phyloP scores from a whole-genome alignment of 2,797 vertebrate genomes.

The Brotula barbata region DNA sequence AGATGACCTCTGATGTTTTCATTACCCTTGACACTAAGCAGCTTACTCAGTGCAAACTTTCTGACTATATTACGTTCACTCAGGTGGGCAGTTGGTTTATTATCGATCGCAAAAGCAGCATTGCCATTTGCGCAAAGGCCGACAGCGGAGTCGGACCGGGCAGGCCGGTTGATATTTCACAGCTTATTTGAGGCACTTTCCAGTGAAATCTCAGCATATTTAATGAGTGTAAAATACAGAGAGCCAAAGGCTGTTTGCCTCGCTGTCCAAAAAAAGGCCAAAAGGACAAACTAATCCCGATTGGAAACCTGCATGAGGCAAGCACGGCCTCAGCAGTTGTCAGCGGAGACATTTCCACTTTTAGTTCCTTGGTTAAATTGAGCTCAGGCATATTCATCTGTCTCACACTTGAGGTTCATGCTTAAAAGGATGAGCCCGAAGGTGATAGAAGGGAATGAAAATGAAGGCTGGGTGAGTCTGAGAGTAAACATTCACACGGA shows the following conservation, averaged over 20 bases:
- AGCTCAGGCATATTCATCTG: slow-evolving; percentile 27
- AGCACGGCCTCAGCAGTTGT: slow-evolving; percentile 27
- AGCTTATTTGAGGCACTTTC: slow-evolving; percentile 22
- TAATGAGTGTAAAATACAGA: slow-evolving; percentile 1
- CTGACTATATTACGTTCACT: slow-evolving; percentile 33
- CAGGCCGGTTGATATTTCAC: slow-evolving; percentile 14
- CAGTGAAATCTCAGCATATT: slow-evolving; percentile 10
- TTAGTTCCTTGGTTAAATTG: slow-evolving; percentile 54
- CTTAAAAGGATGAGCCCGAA: slow-evolving; percentile 54
- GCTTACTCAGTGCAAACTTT: slow-evolving; percentile 31
- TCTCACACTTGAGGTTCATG: slow-evolving; percentile 40
- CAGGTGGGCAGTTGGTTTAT: neutral
- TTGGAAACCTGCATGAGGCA: slow-evolving; percentile 22
- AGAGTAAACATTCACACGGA: slow-evolving; percentile 44
- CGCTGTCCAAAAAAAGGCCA: slow-evolving; percentile 9
- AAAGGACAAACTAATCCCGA: slow-evolving; percentile 32
- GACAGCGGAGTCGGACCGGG: neutral
- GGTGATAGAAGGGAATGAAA: slow-evolving; percentile 56
- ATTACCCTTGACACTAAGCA: slow-evolving; percentile 66
- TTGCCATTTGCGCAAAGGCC: neutral
- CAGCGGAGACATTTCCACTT: slow-evolving; percentile 35
- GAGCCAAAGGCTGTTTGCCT: slow-evolving; percentile 31
- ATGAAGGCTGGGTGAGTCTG: slow-evolving; percentile 45
- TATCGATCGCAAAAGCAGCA: neutral
- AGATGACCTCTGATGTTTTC: slow-evolving; percentile 64